These are phyloP conservation scores for Furnarius figulus DNA, from an alignment of 2,113 vertebrate species.

Conservation along the genomic window DNA sequence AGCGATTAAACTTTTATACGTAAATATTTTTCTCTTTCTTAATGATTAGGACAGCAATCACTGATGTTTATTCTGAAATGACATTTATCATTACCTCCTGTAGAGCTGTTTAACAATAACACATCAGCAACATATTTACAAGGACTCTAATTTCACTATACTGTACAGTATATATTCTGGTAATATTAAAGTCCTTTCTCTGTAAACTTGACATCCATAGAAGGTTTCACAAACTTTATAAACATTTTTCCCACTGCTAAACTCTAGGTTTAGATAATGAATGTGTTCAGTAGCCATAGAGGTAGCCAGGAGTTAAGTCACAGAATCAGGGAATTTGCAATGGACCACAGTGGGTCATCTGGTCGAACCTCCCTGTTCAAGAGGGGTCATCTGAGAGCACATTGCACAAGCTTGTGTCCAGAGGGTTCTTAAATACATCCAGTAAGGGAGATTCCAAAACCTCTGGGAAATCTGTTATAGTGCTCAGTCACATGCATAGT, in stretches of 20 bases:
- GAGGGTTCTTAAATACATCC: neutral
- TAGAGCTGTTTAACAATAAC: neutral
- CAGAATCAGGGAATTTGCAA: neutral
- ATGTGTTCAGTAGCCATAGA: neutral
- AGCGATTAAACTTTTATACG: slow-evolving; percentile 53
- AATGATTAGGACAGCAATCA: neutral
- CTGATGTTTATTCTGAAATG: slow-evolving; percentile 4
- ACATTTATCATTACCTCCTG: neutral
- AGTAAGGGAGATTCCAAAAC: neutral
- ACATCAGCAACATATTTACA: neutral
- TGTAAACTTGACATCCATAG: neutral
- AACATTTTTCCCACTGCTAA: neutral
- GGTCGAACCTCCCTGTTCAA: neutral
- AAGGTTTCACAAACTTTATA: neutral
- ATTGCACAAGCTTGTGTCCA: neutral
- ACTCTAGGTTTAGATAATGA: neutral
- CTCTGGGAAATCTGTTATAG: neutral
- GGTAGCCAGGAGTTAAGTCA: neutral
- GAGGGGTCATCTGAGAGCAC: neutral
- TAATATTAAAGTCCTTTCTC: neutral
- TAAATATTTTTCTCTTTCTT: slow-evolving; percentile 32
- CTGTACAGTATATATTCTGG: neutral
- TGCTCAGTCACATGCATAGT: fast-evolving
- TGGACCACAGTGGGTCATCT: neutral
- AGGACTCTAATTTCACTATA: neutral